Base-by-base conservation (phyloP, 2,888 invertebrate species). In the Leuctra nigra region DNA sequence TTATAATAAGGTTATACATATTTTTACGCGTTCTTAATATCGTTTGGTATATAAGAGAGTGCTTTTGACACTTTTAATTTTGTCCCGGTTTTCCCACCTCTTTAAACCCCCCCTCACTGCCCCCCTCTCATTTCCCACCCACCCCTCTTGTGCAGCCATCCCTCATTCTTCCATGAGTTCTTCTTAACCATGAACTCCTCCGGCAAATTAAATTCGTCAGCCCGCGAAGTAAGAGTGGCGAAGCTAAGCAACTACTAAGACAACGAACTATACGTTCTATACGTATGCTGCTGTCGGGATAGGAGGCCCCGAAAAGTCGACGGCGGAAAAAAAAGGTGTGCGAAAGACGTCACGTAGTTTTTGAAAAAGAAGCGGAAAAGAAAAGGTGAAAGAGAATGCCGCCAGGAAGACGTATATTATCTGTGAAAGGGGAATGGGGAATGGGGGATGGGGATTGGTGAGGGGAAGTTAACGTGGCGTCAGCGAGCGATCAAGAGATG, bases 21-120 rank as follows among this genome's bases (percentile, higher is more conserved):
- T 50, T 50, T 44, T 29, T 33, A 33, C 50, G 35, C 33, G 50
- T 35, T 33, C 25, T 25, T 29, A 33, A 33, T 33, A 50, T 50
- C 35, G 50, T 33, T 50, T 20, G 35, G 33, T 50, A 33, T 33
- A 33, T 50, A 50, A 50, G 53, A 57, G 61, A 61, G 57, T 61
- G 61, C 59, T 61, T 59, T 59, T 61, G 61, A 61, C 61, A 61
- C 61, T 59, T 61, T 59, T 61, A 61, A 61, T 61, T 61, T 61
- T 47, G 59, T 57, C 53, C 55, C 18, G 50, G 33, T 50, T 50
- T 48, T 33, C 18, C 35, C 2, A 3, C 35, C 38, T n/a, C 14
- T 7, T n/a, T 47, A 35, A 33, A 35, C 56, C 53, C 56, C 41
- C 39, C 56, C 35, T 6, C 56, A 46, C 46, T n/a, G n/a, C n/a